phyloP scores from a whole-genome alignment of 2,113 vertebrate species.

The Chlorodrepanis virens region DNA sequence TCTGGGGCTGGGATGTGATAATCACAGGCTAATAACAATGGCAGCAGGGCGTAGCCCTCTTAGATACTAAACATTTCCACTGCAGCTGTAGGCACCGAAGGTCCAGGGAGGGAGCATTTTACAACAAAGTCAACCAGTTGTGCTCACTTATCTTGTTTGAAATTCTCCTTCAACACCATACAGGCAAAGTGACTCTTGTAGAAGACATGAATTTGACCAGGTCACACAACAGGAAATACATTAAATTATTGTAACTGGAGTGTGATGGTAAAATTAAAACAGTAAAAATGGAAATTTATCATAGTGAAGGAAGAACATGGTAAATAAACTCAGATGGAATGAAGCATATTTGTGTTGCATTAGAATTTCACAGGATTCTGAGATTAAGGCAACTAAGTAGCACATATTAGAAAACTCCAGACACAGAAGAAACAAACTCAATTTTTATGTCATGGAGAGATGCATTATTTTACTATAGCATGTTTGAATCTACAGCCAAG shows the following conservation, averaged over 20 bases:
- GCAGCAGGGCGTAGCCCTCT: background rate
- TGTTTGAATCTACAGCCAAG: background rate
- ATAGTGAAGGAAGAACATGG: background rate
- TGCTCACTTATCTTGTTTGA: background rate
- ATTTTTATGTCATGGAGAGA: background rate
- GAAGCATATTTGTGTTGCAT: background rate
- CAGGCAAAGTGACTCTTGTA: background rate
- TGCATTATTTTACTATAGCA: background rate
- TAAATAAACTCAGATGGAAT: background rate
- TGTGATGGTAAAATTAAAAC: background rate
- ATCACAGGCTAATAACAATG: fast-evolving
- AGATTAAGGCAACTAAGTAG: background rate
- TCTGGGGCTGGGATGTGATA: background rate
- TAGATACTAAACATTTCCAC: background rate
- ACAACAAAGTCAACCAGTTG: background rate
- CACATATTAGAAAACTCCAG: background rate
- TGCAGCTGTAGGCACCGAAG: fast-evolving
- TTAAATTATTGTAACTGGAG: background rate
- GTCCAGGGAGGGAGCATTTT: background rate
- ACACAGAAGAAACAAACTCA: background rate
- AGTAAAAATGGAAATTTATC: background rate
- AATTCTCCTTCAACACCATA: background rate
- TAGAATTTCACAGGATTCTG: background rate
- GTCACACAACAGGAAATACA: background rate
- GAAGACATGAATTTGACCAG: background rate